Base-by-base conservation (phyloP, 2,797 vertebrate genomes). In the Spinus pinus region DNA sequence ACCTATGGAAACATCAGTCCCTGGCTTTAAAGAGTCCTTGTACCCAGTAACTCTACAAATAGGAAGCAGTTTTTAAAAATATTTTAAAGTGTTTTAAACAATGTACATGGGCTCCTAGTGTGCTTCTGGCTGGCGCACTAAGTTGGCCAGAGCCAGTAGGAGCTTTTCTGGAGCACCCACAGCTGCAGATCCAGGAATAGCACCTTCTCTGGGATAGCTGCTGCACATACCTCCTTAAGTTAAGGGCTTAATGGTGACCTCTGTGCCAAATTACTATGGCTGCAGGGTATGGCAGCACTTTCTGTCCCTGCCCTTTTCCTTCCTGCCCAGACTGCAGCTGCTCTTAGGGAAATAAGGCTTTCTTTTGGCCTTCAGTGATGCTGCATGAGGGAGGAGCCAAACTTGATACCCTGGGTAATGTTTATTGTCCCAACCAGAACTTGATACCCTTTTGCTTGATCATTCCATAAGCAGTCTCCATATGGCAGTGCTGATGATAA, bases 181-280 rank as follows among this genome's bases (percentile, higher is more conserved):
- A 72, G 25, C 61, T 73, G 71, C 56, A 73, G 31, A n/a, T 28
- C 71, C 74, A 83, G 90, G 90, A 96, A 90, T 79, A 75, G 41
- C 25, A 25, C 25, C 67, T 84, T 58, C 54, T 80, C 15, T 9
- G 64, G 56, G 82, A 10, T 39, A 67, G 80, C 25, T 93, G 77
- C 83, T 58, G 42, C 67, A 80, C n/a, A 7, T 57, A 78, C 44
- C 46, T 70, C 51, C 13, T 39, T 42, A 39, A 33, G 28, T 46
- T 35, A 50, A 37, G 66, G 67, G 53, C 58, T 44, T 19, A 33
- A 28, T 27, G 10, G 47, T 86, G 42, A 80, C 58, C 74, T 83
- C 64, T 13, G 19, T 80, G 82, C 74, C 85, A 88, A 35, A 75
- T 80, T 33, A 17, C 49, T 33, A 19, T 54, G 60, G 15, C 46